Evolutionary conservation across 1,140 invertebrate genomes (phyloP).

Genomic region (Proctacanthus coquilletti): DNA sequence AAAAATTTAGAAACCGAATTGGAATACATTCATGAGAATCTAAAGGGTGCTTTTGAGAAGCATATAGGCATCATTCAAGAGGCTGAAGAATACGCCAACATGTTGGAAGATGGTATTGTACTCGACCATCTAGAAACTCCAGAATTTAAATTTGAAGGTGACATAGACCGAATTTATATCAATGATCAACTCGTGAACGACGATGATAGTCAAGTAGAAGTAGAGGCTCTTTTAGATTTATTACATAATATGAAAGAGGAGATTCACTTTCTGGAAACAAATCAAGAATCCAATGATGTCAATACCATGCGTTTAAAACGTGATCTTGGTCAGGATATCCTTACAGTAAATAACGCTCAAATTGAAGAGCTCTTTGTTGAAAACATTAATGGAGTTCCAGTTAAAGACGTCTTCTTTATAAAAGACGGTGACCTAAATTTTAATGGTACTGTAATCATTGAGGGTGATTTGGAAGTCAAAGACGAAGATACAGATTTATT

Average conservation of each 20-base stretch:
- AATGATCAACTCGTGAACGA: conserved; percentile 16
- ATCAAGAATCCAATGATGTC: too few relatives aligned
- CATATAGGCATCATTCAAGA: conserved; percentile 15
- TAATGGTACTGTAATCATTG: conserved; percentile 13
- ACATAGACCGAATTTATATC: conserved; percentile 12
- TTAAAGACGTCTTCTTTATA: conserved; percentile 12
- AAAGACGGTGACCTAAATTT: conserved; percentile 15
- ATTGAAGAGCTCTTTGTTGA: conserved; percentile 12
- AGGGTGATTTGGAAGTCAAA: conserved; percentile 11
- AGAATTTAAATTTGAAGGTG: conserved; percentile 11
- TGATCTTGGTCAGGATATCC: too few relatives aligned
- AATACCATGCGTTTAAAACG: too few relatives aligned
- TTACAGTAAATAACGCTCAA: conserved; percentile 12
- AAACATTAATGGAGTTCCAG: conserved; percentile 13
- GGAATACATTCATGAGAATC: conserved; percentile 22
- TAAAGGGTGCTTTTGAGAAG: conserved; percentile 16
- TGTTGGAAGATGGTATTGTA: background rate
- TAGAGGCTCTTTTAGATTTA: conserved; percentile 6
- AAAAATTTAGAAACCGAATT: conserved; percentile 22
- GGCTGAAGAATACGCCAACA: conserved; percentile 5
- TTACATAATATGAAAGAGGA: too few relatives aligned
- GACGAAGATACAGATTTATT: conserved; percentile 1
- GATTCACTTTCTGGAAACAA: too few relatives aligned
- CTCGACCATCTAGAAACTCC: conserved; percentile 11
- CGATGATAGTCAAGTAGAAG: conserved; percentile 10